phyloP scores from a whole-genome alignment of 2,797 vertebrate species.

The Channallabes apus region DNA sequence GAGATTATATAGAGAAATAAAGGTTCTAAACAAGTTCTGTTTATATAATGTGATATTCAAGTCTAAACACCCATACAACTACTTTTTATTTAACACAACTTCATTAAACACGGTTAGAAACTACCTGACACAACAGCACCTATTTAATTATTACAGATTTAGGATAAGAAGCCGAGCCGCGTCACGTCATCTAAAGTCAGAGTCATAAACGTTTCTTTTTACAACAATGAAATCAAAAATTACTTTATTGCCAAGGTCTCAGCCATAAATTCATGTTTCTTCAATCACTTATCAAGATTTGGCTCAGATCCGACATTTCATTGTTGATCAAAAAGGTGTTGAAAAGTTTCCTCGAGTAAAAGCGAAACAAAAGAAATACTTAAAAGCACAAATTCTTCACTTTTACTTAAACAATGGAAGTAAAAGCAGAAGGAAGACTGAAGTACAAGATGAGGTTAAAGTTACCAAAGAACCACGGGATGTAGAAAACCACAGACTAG shows the following conservation, averaged over 20 bases:
- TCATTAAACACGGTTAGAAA: background rate
- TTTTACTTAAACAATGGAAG: background rate
- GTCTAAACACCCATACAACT: background rate
- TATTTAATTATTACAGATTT: background rate
- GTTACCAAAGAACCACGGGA: background rate
- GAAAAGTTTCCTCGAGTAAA: background rate
- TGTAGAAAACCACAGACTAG: background rate
- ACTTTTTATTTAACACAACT: background rate
- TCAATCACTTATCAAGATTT: background rate
- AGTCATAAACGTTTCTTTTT: background rate
- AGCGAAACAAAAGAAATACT: background rate
- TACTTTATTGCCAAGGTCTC: background rate
- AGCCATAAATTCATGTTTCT: background rate
- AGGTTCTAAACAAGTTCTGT: no score
- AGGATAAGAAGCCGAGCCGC: no score
- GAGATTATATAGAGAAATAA: no score
- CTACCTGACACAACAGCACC: background rate
- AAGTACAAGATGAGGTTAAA: background rate
- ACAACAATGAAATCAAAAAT: no score
- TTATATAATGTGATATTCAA: no score
- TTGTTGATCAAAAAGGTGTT: background rate
- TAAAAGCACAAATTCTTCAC: background rate
- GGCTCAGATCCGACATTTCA: background rate
- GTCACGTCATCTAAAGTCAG: no score
- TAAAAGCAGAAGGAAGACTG: background rate